Evolutionary conservation across 2,888 invertebrate species (phyloP).

Genomic region (Lathronympha strigana): DNA sequence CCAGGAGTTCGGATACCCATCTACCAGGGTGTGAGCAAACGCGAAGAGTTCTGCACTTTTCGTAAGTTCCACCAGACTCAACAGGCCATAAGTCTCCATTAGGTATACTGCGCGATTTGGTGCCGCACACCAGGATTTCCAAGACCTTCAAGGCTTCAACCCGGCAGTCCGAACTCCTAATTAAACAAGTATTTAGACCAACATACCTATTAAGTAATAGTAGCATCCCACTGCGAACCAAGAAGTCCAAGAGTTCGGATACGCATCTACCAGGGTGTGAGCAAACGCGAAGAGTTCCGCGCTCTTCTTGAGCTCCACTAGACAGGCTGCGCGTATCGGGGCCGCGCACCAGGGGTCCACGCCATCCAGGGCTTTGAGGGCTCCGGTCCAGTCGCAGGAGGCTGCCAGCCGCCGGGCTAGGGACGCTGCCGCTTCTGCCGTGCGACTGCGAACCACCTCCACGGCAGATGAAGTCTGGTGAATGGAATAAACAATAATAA

Average conservation of each 20-base stretch:
- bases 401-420: conserved; percentile 67
- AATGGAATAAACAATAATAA: background rate
- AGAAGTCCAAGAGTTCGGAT: conserved; percentile 95
- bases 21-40: conserved; percentile 95
- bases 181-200: too few relatives aligned
- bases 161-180: too few relatives aligned
- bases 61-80: conserved; percentile 70
- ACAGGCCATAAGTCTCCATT: too few relatives aligned
- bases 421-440: conserved; percentile 58
- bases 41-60: conserved; percentile 91
- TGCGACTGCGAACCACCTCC: conserved; percentile 57
- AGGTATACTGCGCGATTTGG: too few relatives aligned
- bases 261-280: conserved; percentile 95
- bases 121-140: too few relatives aligned
- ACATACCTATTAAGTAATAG: conserved; percentile 93
- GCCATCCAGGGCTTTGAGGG: conserved; percentile 57
- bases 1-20: conserved; percentile 95
- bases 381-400: conserved; percentile 64
- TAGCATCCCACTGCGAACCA: conserved; percentile 99
- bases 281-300: conserved; percentile 94
- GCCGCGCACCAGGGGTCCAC: conserved; percentile 69
- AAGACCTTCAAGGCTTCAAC: too few relatives aligned
- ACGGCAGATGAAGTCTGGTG: conserved; percentile 53
- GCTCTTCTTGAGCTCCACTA: conserved; percentile 72
- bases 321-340: conserved; percentile 63